These are phyloP conservation scores for Rhagophthalmus giganteus DNA, from an alignment of 2,888 invertebrate genomes.

Conservation along the genomic window DNA sequence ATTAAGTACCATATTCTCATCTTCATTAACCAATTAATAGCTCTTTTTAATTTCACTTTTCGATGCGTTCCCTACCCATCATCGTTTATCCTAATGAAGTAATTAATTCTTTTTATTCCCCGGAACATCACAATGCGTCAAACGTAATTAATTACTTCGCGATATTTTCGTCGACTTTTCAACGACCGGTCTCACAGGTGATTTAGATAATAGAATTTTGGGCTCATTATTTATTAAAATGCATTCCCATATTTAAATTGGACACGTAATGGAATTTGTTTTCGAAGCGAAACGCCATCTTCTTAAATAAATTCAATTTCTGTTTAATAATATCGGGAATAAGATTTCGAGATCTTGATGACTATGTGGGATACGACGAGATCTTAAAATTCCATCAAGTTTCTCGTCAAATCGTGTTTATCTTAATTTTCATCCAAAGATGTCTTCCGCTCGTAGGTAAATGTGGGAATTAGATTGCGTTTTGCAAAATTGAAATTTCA, in stretches of 20 bases:
- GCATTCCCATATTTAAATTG: conserved; percentile 25
- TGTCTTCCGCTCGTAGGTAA: too few species aligned
- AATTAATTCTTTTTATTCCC: conserved; percentile 6
- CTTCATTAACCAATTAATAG: conserved; percentile 45
- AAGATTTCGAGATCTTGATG: conserved; percentile 22
- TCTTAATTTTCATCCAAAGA: too few species aligned
- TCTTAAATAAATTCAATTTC: conserved; percentile 36
- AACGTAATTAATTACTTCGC: not conserved
- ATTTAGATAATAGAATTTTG: too few species aligned
- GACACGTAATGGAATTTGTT: conserved; percentile 16
- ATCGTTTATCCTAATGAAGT: conserved; percentile 17
- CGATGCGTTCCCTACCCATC: conserved; percentile 8
- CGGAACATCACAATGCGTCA: not conserved
- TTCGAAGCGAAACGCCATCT: conserved; percentile 16
- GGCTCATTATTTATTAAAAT: too few species aligned
- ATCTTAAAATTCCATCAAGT: not conserved
- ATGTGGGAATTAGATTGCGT: too few species aligned
- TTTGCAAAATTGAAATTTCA: too few species aligned
- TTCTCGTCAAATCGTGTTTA: too few species aligned
- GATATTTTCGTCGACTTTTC: too few species aligned
- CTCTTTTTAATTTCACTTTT: conserved; percentile 33
- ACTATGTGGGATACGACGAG: conserved; percentile 24
- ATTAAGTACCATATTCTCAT: conserved; percentile 42
- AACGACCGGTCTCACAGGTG: too few species aligned
- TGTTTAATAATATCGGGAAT: conserved; percentile 35